Evolutionary conservation across 1,140 invertebrate genomes (phyloP), one percentile per base, ranked within the genome.

Genomic region (Hestina assimilis): DNA sequence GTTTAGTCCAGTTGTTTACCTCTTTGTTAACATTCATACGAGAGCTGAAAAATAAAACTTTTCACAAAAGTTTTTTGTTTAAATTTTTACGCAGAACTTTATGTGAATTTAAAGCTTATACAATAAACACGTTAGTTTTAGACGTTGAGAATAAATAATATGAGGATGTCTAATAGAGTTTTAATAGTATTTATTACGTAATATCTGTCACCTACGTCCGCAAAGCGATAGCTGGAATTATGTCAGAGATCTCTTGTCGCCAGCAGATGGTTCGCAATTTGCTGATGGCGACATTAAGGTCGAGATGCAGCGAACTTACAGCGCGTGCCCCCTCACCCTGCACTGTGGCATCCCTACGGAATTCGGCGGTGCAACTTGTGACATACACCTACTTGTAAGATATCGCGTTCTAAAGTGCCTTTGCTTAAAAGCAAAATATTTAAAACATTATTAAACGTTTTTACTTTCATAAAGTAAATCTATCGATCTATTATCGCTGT

Each of bases 221-320:
- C 69, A 61, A 63, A 66, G 66, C 68, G 62, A 77, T 74, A 64
- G 63, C 72, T 59, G 66, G 72, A 81, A 75, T 77, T 70, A 77
- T 74, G 78, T 76, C 72, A 72, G 63, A 63, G 67, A 70, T 75
- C 81, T 81, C 73, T 83, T 79, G 78, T 85, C 74, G 73, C 66
- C 69, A 72, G 59, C 74, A 82, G 69, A 75, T 84, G 80, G 56
- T 81, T 82, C 70, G 84, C 84, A 87, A 87, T 87, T 83, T 85
- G 80, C 80, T 83, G 84, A 84, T 87, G 82, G 79, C 75, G 59
- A 75, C 72, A 83, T 84, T 85, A 80, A 79, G 79, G 79, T 79
- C 74, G 78, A 57, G 75, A 75, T 79, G 78, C 81, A 83, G 66
- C 64, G 74, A 60, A 69, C 66, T 76, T 73, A 54, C 62, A 58